Percentiles rank a stretch among this genome's conserved stretches.
These are phyloP conservation scores for Synanthedon vespiformis DNA, from an alignment of 2,888 invertebrate species.

Conservation along the genomic window DNA sequence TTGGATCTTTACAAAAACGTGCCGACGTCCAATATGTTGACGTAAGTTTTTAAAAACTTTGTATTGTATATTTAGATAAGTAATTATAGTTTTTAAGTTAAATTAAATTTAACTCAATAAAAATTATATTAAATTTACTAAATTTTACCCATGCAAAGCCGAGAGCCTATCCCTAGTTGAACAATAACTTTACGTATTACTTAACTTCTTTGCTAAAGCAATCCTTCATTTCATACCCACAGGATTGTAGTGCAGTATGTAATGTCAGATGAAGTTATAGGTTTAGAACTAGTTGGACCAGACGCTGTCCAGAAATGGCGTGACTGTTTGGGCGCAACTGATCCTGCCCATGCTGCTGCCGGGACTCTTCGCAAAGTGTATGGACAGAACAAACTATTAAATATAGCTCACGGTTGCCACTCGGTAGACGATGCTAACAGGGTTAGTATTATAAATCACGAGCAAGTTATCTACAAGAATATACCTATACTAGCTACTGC, in stretches of 20 bases:
- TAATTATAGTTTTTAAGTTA: too few relatives aligned
- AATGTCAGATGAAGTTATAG: slow-evolving; percentile 78
- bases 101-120: too few relatives aligned
- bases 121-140: too few relatives aligned
- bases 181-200: too few relatives aligned
- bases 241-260: slow-evolving; percentile 75
- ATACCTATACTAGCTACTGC: too few relatives aligned
- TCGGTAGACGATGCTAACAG: slow-evolving; percentile 64
- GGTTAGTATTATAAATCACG: slow-evolving; percentile 23
- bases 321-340: slow-evolving; percentile 73
- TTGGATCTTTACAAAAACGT: slow-evolving; percentile 72
- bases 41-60: slow-evolving; percentile 51
- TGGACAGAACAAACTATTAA: slow-evolving; percentile 74
- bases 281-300: slow-evolving; percentile 79
- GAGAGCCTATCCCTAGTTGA: too few relatives aligned
- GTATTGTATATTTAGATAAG: too few relatives aligned
- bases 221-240: too few relatives aligned
- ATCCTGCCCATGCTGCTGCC: slow-evolving; percentile 72
- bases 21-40: slow-evolving; percentile 69
- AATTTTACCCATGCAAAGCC: too few relatives aligned
- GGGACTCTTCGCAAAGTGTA: slow-evolving; percentile 73
- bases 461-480: background rate
- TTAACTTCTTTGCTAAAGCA: too few relatives aligned
- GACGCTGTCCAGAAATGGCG: slow-evolving; percentile 76
- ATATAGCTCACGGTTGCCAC: slow-evolving; percentile 80